These are phyloP conservation scores for Chloromyia formosa DNA, from an alignment of 2,888 invertebrate genomes.

Conservation along the genomic window DNA sequence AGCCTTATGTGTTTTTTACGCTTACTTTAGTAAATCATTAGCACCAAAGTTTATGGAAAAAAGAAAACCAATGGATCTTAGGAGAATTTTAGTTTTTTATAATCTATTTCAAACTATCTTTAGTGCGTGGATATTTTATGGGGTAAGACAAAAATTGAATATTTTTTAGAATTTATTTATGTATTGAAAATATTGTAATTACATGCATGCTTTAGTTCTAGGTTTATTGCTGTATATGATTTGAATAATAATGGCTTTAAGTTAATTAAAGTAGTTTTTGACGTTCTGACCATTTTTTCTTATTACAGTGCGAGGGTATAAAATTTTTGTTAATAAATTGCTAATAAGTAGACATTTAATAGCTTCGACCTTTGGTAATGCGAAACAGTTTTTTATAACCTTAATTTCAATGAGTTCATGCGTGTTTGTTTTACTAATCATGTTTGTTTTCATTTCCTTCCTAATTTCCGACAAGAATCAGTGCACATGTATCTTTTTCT, in stretches of 20 bases:
- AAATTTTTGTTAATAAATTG: too few relatives aligned
- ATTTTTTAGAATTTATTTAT: conserved; percentile 19
- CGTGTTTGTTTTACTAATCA: too few relatives aligned
- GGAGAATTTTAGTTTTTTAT: conserved; percentile 81
- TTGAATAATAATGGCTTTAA: neutral
- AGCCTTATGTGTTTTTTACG: conserved; percentile 82
- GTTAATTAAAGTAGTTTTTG: neutral
- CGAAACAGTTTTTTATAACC: too few relatives aligned
- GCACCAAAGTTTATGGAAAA: conserved; percentile 91
- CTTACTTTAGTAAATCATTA: conserved; percentile 80
- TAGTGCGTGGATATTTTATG: conserved; percentile 91
- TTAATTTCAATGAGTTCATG: too few relatives aligned
- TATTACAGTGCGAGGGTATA: too few relatives aligned
- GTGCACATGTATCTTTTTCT: neutral
- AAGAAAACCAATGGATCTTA: conserved; percentile 85
- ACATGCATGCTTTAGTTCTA: neutral
- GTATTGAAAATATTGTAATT: too few relatives aligned
- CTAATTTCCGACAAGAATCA: too few relatives aligned
- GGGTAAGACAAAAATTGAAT: conserved; percentile 70
- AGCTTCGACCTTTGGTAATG: too few relatives aligned
- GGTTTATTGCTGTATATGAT: neutral
- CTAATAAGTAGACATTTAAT: too few relatives aligned
- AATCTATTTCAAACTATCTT: conserved; percentile 90
- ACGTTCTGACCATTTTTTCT: too few relatives aligned
- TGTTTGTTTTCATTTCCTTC: too few relatives aligned